These are phyloP conservation scores for Ligdia adustata DNA, from an alignment of 2,888 invertebrate genomes.

Conservation along the genomic window DNA sequence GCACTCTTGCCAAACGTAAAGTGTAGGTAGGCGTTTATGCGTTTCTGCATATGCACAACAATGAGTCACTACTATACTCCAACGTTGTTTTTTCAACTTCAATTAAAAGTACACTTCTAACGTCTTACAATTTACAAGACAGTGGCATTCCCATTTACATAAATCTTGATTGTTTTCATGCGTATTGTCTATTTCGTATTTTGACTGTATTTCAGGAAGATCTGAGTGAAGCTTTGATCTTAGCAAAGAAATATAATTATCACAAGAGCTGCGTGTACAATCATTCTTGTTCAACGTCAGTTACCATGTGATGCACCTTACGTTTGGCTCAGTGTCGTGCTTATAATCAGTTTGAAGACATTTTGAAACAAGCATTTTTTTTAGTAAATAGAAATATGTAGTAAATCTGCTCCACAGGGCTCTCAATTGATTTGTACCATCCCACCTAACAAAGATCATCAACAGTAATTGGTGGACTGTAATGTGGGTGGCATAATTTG, in stretches of 20 bases:
- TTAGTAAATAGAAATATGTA: too few relatives aligned
- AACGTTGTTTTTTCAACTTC: conserved; percentile 5
- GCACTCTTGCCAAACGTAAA: not conserved
- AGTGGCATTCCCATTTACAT: conserved; percentile 9
- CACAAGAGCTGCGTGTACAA: not conserved
- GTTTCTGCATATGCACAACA: conserved; percentile 12
- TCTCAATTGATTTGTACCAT: too few relatives aligned
- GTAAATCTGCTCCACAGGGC: too few relatives aligned
- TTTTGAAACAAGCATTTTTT: too few relatives aligned
- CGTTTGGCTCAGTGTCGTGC: too few relatives aligned
- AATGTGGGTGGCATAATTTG: too few relatives aligned
- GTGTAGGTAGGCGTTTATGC: conserved; percentile 1
- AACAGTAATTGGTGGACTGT: too few relatives aligned
- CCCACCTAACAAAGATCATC: too few relatives aligned
- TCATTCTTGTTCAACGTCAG: too few relatives aligned
- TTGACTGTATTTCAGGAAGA: conserved; percentile 4
- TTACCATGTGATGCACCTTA: too few relatives aligned
- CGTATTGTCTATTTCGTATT: conserved; percentile 11
- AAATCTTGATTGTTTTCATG: conserved; percentile 17
- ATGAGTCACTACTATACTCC: conserved; percentile 9
- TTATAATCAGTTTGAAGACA: too few relatives aligned
- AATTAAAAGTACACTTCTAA: conserved; percentile 8
- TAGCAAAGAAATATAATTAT: not conserved
- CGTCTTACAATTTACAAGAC: conserved; percentile 13
- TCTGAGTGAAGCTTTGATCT: conserved; percentile 8